Percentiles rank a stretch among this genome's conserved stretches.
phyloP scores from a whole-genome alignment of 2,797 vertebrate genomes.

The Limosa lapponica region DNA sequence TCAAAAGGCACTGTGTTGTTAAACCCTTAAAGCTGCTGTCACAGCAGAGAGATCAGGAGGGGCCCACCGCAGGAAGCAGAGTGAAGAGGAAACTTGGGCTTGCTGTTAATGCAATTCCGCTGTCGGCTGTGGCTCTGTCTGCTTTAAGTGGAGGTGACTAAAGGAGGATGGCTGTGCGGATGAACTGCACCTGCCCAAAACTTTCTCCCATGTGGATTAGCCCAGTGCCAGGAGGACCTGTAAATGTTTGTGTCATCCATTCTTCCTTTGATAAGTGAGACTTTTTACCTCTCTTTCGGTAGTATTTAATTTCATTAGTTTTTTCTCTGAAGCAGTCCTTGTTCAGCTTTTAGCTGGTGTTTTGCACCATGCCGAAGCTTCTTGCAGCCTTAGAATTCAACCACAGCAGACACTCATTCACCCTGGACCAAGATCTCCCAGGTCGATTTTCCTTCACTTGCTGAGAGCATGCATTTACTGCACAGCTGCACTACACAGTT shows the following conservation, averaged over 20 bases:
- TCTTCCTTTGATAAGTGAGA: neutral
- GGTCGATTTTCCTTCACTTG: neutral
- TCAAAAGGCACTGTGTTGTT: constrained; percentile 80
- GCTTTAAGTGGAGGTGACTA: neutral
- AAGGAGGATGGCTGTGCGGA: neutral
- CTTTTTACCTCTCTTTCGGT: neutral
- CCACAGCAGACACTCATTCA: neutral
- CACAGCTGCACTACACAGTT: neutral
- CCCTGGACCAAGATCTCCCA: neutral
- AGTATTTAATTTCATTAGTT: neutral
- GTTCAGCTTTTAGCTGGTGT: neutral
- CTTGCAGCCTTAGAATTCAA: neutral
- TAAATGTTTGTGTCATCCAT: neutral
- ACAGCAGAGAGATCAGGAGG: constrained; percentile 58
- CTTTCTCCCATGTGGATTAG: neutral
- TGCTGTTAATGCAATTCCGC: neutral
- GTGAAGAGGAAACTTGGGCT: constrained; percentile 2
- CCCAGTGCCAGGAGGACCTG: neutral
- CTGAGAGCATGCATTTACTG: neutral
- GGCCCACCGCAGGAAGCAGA: constrained; percentile 10
- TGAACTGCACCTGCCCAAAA: neutral
- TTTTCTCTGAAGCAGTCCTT: neutral
- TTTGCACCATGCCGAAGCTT: neutral
- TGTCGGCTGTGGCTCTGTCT: neutral
- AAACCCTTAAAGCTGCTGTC: constrained; percentile 78